Percentiles rank a stretch among this genome's conserved stretches.
Evolutionary conservation across 2,888 invertebrate genomes (phyloP).

Genomic region (Enchytraeus crypticus): DNA sequence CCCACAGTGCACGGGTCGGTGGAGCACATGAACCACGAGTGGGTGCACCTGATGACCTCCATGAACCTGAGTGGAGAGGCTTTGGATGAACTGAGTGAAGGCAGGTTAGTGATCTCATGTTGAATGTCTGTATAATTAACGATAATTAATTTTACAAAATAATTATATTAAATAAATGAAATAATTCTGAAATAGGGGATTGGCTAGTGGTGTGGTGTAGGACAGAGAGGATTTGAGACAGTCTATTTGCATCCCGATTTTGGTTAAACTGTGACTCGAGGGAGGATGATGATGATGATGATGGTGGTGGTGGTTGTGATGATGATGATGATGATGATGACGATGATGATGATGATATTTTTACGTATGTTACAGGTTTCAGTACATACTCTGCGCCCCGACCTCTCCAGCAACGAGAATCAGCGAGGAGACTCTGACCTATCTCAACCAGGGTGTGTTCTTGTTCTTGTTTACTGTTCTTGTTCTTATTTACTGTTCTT

Average conservation of each 20-base stretch:
- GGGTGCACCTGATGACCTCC: slow-evolving; percentile 14
- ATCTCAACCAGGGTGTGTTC: slow-evolving; percentile 71
- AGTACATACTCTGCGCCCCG: slow-evolving; percentile 90
- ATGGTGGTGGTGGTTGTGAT: no score
- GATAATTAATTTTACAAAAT: neutral
- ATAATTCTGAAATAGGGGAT: no score
- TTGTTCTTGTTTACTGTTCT: no score
- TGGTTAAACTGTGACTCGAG: no score
- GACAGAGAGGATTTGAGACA: no score
- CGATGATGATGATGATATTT: neutral
- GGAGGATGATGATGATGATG: no score
- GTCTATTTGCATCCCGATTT: no score
- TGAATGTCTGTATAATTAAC: neutral
- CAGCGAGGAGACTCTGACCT: slow-evolving; percentile 88
- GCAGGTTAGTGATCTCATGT: neutral
- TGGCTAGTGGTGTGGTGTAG: no score
- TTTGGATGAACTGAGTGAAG: neutral
- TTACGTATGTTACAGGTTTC: slow-evolving; percentile 58
- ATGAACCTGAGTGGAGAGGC: slow-evolving; percentile 11
- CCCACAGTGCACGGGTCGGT: neutral
- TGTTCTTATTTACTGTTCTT: no score
- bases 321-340: no score
- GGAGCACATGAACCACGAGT: slow-evolving; percentile 9
- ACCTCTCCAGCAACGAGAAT: slow-evolving; percentile 92
- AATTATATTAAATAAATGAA: neutral